A percentile compares a stretch with the other conserved stretches of the same genome.
Conservation (phyloP, 2,888 invertebrate genomes). For the Apeira syringaria region DNA sequence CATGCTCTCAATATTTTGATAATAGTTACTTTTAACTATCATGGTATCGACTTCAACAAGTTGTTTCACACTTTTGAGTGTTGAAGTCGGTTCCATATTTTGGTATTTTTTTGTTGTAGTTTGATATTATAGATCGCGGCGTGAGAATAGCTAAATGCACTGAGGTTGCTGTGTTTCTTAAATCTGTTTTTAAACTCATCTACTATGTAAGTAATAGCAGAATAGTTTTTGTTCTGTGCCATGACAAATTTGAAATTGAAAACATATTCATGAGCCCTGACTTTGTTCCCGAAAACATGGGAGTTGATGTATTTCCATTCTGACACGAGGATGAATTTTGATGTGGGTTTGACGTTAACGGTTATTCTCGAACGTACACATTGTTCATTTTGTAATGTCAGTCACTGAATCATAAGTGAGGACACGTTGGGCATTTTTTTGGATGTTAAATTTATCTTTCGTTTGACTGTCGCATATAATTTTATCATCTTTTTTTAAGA, state of each 20-base stretch:
- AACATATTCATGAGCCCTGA: constrained; percentile 46
- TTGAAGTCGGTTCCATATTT: no score
- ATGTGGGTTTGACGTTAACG: constrained; percentile 62
- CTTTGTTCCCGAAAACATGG: constrained; percentile 45
- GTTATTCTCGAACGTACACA: constrained; percentile 44
- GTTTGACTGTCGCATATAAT: constrained; percentile 39
- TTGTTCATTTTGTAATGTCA: constrained; percentile 53
- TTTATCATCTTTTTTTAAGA: constrained; percentile 37
- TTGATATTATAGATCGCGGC: no score
- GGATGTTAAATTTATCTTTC: constrained; percentile 25
- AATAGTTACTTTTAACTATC: no score
- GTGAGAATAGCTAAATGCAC: no score
- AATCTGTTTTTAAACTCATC: no score
- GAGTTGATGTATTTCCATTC: constrained; percentile 44
- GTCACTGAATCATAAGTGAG: constrained; percentile 56
- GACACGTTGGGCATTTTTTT: constrained; percentile 46
- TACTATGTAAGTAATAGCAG: no score
- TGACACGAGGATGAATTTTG: constrained; percentile 52
- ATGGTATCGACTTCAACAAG: no score
- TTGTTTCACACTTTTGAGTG: no score
- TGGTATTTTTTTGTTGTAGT: no score
- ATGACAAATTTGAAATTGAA: constrained; percentile 50
- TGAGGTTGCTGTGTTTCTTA: no score
- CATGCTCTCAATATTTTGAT: no score
- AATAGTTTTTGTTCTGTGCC: no score